Base-by-base conservation (phyloP, 1,140 invertebrate species). In the Brachionus rubens region DNA sequence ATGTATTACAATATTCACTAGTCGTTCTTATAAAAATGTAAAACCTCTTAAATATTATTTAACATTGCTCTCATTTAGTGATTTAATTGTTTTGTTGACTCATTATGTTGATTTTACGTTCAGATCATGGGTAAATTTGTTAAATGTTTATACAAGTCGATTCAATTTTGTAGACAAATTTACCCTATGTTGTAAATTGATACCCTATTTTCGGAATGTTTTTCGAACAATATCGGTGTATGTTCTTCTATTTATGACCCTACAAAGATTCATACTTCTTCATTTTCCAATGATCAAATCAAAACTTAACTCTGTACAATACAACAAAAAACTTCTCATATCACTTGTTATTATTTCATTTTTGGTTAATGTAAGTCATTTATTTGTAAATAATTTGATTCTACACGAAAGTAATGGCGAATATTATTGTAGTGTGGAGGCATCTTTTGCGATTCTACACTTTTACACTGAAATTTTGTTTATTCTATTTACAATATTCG, bases 91-190 rank as follows among this genome's bases (percentile, higher is more conserved):
- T 3, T 19, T 59, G n/a, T 12, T 36, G 10, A 30, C 30, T 4
- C 54, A 59, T 36, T 59, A 59, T 16, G n/a, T 33, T 36, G 54
- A 59, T 36, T 59, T 59, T 16, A 59, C 54, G 6, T 59, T 59
- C n/a, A 26, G 54, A n/a, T 59, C 54, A 30, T 59, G 54, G 54
- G n/a, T 59, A n/a, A 59, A 59, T 12, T 30, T 59, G 28, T 59
- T 59, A 28, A 28, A 1, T 7, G 19, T 40, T 19, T 59, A 59
- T 16, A 30, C 54, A 40, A 16, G 9, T 19, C 12, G 16, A 59
- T 59, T 59, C n/a, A 59, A 59, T 59, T n/a, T 59, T 59, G 54
- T 59, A 12, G 54, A 59, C n/a, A 59, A 59, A 33, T 59, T 16
- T 26, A 16, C 28, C 2, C 33, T 59, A 19, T 59, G 28, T 12